Percentiles rank a stretch among this genome's conserved stretches.
phyloP scores from a whole-genome alignment of 2,888 invertebrate genomes.

The Drosophila anomelani region DNA sequence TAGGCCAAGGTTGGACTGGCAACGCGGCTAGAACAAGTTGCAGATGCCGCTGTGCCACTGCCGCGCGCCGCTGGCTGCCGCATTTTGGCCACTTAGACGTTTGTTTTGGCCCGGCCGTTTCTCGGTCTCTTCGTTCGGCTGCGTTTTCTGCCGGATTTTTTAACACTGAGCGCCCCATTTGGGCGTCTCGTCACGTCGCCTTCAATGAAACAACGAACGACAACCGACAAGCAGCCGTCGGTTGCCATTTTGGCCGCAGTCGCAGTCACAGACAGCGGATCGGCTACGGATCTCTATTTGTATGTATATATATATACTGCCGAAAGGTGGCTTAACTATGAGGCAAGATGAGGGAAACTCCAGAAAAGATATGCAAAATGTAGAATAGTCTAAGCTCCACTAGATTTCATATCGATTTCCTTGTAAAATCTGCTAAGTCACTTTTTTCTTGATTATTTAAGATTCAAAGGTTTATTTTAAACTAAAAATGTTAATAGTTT shows the following conservation, averaged over 20 bases:
- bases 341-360: no score
- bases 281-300: background rate
- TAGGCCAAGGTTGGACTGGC: conserved; percentile 81
- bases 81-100: conserved; percentile 46
- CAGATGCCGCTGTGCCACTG: conserved; percentile 34
- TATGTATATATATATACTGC: background rate
- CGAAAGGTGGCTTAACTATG: conserved; percentile 3
- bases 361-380: background rate
- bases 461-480: background rate
- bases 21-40: conserved; percentile 50
- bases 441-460: background rate
- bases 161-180: conserved; percentile 68
- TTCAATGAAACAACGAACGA: conserved; percentile 66
- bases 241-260: conserved; percentile 50
- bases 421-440: background rate
- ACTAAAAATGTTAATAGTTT: background rate
- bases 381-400: background rate
- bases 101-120: conserved; percentile 60
- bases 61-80: conserved; percentile 34
- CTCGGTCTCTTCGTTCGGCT: conserved; percentile 29
- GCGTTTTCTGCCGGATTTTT: conserved; percentile 47
- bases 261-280: conserved; percentile 32
- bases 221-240: conserved; percentile 54
- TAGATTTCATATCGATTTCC: background rate
- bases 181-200: conserved; percentile 79